Percentiles rank a stretch among this genome's conserved stretches.
These are phyloP conservation scores for Rhagologus leucostigma DNA, from an alignment of 2,113 vertebrate genomes.

Conservation along the genomic window DNA sequence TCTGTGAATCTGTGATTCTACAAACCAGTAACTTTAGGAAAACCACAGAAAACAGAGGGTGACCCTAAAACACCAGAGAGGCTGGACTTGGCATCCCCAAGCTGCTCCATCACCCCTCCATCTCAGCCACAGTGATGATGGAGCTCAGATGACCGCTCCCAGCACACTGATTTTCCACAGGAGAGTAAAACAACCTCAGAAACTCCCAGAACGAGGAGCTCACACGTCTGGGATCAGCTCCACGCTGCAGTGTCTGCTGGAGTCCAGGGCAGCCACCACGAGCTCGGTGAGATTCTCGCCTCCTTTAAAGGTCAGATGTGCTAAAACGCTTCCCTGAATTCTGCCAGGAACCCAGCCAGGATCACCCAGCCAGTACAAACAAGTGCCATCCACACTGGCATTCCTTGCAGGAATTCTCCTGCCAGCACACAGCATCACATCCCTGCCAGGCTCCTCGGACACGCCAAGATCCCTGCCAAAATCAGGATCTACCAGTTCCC, in stretches of 20 bases:
- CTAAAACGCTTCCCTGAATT: neutral
- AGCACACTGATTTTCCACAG: neutral
- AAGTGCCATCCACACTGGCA: accelerated
- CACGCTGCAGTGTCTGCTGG: accelerated
- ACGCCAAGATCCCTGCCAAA: neutral
- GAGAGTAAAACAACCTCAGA: neutral
- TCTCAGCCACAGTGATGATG: accelerated
- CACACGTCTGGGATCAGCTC: accelerated
- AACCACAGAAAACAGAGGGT: neutral
- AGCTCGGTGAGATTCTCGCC: accelerated
- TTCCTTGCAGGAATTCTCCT: neutral
- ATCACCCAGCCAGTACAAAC: neutral
- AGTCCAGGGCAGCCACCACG: accelerated
- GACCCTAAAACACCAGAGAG: neutral
- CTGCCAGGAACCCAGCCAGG: neutral
- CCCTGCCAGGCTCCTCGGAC: neutral
- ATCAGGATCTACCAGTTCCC: neutral
- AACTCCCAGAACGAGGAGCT: neutral
- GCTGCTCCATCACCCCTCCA: neutral
- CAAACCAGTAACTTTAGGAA: accelerated
- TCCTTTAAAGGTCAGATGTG: neutral
- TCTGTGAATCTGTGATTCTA: neutral
- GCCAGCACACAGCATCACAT: neutral
- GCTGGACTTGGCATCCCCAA: neutral
- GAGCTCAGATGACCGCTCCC: neutral